Evolutionary conservation across 2,888 invertebrate genomes (phyloP), one percentile per base, ranked within the genome.

Genomic region (Chloromyia formosa): DNA sequence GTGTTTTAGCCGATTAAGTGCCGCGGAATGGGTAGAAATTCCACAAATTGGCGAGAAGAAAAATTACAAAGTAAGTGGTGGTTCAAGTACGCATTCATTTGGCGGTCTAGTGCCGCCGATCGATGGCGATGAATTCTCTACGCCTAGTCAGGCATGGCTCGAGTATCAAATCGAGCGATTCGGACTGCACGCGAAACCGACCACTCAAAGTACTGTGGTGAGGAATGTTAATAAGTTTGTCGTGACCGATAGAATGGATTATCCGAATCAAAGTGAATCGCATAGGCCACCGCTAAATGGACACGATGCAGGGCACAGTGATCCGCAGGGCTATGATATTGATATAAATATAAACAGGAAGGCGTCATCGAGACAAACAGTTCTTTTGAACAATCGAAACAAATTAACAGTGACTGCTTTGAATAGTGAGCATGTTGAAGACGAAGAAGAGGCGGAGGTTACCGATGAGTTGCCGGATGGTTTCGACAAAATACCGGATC

Each of bases 81-180:
- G 18, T 62, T 69, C 27, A 53, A 54, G 68, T 69, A n/a, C 73
- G 18, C 53, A 23, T 1, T 18, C 53, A 9, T 18, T 75, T 10
- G 61, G 72, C 69, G 64, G 61, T 22, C 22, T 74, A 1, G 20
- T 74, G 3, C 40, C 56, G 18, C 22, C 68, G 4, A 7, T 45
- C 5, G 54, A 60, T 20, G 16, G 20, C 0, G 18, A 20, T 14
- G 42, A 16, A 14, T 16, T 71, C n/a, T 74, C 56, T n/a, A 82
- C 80, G 1, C 84, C 84, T 35, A 84, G 83, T 75, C 78, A 81
- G 10, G 81, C 80, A 18, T 84, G 84, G 84, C 77, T 84, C 35
- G 81, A 81, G 56, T 84, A 84, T 77, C 84, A 84, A 75, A 81
- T 80, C 4, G 82, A 85, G 66, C 80, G 84, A 0, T 83, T 83